These are phyloP conservation scores for Dufourea novaeangliae DNA, from an alignment of 1,140 invertebrate genomes.

Conservation along the genomic window DNA sequence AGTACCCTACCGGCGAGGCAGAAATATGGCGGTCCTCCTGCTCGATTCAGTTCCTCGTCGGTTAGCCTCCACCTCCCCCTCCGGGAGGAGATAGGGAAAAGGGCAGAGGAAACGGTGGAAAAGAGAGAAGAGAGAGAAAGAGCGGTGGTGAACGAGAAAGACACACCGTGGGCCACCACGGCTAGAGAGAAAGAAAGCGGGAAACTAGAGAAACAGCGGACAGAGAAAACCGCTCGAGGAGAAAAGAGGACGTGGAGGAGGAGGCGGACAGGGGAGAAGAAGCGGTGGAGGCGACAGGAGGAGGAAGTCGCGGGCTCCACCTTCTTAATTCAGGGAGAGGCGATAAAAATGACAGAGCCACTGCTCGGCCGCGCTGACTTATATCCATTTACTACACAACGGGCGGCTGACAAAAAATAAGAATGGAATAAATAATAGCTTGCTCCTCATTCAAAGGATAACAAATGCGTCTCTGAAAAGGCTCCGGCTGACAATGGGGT, in stretches of 20 bases:
- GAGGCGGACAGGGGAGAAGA: constrained; percentile 11
- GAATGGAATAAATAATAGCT: constrained; percentile 81
- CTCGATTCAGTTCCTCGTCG: constrained; percentile 57
- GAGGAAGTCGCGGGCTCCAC: constrained; percentile 75
- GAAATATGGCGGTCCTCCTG: constrained; percentile 69
- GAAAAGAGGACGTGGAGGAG: constrained; percentile 38
- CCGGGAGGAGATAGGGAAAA: constrained; percentile 54
- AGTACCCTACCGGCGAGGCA: constrained; percentile 60
- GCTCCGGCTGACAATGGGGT: constrained; percentile 76
- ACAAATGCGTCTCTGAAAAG: constrained; percentile 80
- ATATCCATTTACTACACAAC: constrained; percentile 81
- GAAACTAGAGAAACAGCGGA: constrained; percentile 41
- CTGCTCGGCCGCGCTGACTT: constrained; percentile 79
- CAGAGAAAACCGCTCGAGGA: constrained; percentile 1
- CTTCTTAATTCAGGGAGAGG: constrained; percentile 81
- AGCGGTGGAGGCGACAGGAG: constrained; percentile 25
- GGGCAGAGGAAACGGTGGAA: constrained; percentile 57
- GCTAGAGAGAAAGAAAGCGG: constrained; percentile 38
- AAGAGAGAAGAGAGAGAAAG: constrained; percentile 48
- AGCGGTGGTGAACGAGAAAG: constrained; percentile 18
- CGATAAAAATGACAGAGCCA: constrained; percentile 82
- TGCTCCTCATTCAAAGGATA: constrained; percentile 81
- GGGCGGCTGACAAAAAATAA: constrained; percentile 80
- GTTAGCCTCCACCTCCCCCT: no score
- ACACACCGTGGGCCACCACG: neutral